phyloP scores from a whole-genome alignment of 2,888 invertebrate genomes.

The Cataglyphis livida region DNA sequence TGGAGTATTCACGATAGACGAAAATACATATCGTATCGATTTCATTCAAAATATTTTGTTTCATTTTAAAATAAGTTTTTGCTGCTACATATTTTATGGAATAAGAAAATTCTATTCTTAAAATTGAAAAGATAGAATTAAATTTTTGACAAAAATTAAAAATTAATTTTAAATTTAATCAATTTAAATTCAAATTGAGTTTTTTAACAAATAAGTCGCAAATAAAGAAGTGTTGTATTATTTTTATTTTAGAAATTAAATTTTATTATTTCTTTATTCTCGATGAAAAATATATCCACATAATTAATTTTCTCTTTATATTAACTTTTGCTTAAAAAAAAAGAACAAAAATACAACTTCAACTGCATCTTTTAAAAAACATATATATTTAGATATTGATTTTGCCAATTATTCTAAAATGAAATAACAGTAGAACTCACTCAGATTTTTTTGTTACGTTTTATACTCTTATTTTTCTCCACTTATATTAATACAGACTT shows the following conservation, averaged over 20 bases:
- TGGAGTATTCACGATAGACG: slow-evolving; percentile 3
- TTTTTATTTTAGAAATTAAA: neutral
- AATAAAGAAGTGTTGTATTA: neutral
- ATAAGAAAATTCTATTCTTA: neutral
- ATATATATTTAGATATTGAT: neutral
- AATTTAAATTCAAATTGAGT: neutral
- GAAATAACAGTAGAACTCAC: neutral
- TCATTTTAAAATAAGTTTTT: slow-evolving; percentile 15
- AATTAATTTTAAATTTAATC: neutral
- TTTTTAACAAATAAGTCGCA: neutral
- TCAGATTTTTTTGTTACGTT: neutral
- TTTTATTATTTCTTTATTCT: slow-evolving; percentile 1
- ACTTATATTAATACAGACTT: neutral
- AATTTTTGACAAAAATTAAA: neutral
- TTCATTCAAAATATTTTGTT: slow-evolving; percentile 29
- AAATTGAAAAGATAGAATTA: neutral
- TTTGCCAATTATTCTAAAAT: neutral
- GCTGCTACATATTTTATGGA: neutral
- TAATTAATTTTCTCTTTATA: neutral
- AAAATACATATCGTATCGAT: slow-evolving; percentile 31
- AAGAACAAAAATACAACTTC: neutral
- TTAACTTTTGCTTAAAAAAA: too few relatives aligned
- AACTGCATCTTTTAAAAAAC: neutral
- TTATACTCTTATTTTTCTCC: neutral
- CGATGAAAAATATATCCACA: neutral